A percentile compares a stretch with the other conserved stretches of the same genome.
Conservation (phyloP, 2,113 vertebrate genomes). For the Hydrochoerus hydrochaeris region DNA sequence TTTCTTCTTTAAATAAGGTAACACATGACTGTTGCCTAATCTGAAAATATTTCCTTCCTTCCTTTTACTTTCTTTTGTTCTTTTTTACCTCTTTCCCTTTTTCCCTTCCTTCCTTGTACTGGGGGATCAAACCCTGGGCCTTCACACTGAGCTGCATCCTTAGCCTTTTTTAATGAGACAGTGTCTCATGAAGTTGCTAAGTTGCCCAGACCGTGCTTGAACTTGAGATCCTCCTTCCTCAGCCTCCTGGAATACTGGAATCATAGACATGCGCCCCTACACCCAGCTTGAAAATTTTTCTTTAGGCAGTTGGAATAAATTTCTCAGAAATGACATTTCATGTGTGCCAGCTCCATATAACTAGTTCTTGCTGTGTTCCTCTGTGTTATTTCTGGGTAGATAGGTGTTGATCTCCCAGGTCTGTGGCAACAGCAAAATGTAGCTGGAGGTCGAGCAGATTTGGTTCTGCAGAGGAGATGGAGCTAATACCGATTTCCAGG, state of each 20-base stretch:
- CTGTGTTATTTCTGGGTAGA: slow-evolving; percentile 12
- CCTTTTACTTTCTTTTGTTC: neutral
- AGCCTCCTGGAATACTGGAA: neutral
- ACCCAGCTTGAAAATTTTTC: neutral
- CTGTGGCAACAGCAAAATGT: neutral
- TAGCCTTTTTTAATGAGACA: neutral
- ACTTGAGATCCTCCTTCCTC: neutral
- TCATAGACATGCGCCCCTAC: neutral
- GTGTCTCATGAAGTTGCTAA: neutral
- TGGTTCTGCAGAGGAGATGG: neutral
- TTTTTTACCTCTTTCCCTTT: neutral
- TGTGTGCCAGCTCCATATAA: neutral
- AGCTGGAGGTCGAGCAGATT: neutral
- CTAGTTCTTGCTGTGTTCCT: neutral
- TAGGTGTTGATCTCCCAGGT: neutral
- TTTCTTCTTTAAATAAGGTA: slow-evolving; percentile 1
- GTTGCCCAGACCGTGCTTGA: neutral
- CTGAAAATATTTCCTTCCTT: neutral
- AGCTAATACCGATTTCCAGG: neutral
- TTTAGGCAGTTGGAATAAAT: neutral
- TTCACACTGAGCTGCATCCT: neutral
- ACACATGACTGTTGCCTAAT: neutral
- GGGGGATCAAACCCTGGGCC: neutral
- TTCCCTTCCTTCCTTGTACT: neutral
- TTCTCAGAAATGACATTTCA: slow-evolving; percentile 8